phyloP scores from a whole-genome alignment of 2,113 vertebrate genomes.

The Rhegmatorhina hoffmannsi region DNA sequence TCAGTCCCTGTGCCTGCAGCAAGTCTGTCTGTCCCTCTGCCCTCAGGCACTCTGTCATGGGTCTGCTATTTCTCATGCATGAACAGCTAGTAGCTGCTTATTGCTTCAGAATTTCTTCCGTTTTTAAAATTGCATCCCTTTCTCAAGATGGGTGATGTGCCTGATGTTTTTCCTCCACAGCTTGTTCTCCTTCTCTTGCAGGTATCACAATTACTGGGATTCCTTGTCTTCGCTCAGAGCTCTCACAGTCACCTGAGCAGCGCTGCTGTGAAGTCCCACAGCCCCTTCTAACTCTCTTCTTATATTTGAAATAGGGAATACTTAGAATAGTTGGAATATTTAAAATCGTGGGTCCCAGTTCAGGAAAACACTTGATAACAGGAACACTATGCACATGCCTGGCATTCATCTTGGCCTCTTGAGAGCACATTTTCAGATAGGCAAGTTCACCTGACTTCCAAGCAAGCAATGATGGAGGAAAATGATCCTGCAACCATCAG shows the following conservation, averaged over 20 bases:
- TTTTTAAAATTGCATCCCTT: background rate
- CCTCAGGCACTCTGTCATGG: background rate
- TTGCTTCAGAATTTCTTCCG: background rate
- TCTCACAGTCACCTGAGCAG: background rate
- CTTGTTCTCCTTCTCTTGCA: background rate
- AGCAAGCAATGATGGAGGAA: background rate
- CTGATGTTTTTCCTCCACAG: background rate
- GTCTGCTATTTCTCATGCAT: background rate
- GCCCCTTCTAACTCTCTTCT: constrained; percentile 16
- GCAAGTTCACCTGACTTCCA: constrained; percentile 16
- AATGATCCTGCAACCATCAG: background rate
- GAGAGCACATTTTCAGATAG: constrained; percentile 24
- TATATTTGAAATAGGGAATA: constrained; percentile 15
- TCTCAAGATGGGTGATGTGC: background rate
- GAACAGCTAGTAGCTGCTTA: background rate
- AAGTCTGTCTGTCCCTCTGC: background rate
- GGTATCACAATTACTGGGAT: background rate
- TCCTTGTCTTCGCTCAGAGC: constrained; percentile 31
- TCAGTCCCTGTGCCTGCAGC: background rate
- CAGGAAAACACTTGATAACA: constrained; percentile 43
- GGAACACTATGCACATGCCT: constrained; percentile 41
- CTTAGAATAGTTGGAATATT: constrained; percentile 23
- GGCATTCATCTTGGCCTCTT: background rate
- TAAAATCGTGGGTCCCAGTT: background rate
- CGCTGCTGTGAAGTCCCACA: background rate